Evolutionary conservation across 2,888 invertebrate genomes (phyloP), one percentile per base, ranked within the genome.

Genomic region (Lasioglossum morio): DNA sequence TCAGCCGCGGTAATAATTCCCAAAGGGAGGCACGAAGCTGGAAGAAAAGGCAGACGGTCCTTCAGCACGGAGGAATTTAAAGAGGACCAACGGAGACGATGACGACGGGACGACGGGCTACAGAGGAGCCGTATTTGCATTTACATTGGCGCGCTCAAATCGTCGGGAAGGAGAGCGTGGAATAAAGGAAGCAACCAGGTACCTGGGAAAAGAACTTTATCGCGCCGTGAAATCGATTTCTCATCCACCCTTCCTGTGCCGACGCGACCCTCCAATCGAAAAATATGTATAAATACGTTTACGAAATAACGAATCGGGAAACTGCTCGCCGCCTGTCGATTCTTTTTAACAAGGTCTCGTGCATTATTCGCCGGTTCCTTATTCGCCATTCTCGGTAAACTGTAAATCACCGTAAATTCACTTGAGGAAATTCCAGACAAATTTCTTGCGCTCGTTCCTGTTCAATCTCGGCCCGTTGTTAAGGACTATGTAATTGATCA

Each of bases 1-100:
- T 84, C 77, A 69, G 82, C 40, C 74, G 75, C 43, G 81, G 83
- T 86, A 88, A 91, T 85, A 89, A 91, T 90, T 89, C 82, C 86
- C 82, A 87, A 87, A 82, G 82, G 85, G 79, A 82, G 70, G 84
- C 85, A 87, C 75, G 81, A 84, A 84, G 87, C 82, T 86, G 87
- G 88, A 90, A 91, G 91, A 82, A 87, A 89, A 89, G 87, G 88
- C 89, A 87, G 91, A 83, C 83, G 83, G 86, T 81, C 83, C 87
- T 89, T 89, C 87, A 75, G 89, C 91, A 87, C 84, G 88, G 80
- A 87, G 84, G 84, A 89, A 87, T 91, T 91, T 91, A 84, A 91
- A 84, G 83, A 81, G 84, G 82, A 85, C 81, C 79, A 53, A 53
- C 77, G 76, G 63, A 83, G 86, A 75, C 82, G 81, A 34, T 69